phyloP scores from a whole-genome alignment of 2,888 invertebrate species.

The Xanthia icteritia region DNA sequence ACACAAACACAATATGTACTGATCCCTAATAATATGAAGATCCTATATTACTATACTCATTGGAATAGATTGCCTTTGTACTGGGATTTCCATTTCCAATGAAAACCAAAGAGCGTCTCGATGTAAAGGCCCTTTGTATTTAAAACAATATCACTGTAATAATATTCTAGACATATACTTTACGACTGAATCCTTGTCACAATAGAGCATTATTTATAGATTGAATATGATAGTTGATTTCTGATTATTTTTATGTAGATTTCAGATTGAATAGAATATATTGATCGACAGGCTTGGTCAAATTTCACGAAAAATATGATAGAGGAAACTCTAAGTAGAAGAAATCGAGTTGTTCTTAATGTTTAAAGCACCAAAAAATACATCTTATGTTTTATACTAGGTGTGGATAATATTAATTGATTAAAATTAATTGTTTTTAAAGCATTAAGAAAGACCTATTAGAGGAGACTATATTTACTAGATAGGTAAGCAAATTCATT shows the following conservation, averaged over 20 bases:
- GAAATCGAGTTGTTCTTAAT: background rate
- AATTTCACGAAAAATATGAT: background rate
- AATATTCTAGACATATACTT: conserved; percentile 14
- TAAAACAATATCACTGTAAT: conserved; percentile 20
- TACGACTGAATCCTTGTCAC: background rate
- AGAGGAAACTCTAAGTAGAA: background rate
- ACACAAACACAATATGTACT: background rate
- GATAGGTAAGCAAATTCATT: background rate
- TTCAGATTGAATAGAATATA: background rate
- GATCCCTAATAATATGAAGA: background rate
- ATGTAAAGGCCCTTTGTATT: conserved; percentile 13
- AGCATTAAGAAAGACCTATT: background rate
- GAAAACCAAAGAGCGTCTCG: conserved; percentile 11
- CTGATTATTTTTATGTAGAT: background rate
- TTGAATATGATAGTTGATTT: background rate
- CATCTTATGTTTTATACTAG: background rate
- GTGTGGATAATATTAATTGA: background rate
- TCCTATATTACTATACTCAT: background rate
- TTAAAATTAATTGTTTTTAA: background rate
- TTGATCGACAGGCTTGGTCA: background rate
- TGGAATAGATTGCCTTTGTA: conserved; percentile 28
- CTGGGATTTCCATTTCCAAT: conserved; percentile 28
- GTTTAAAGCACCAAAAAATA: background rate
- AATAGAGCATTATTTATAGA: background rate
- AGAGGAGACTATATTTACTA: background rate